Conservation (phyloP, 2,888 invertebrate genomes). For the Nebria brevicollis region DNA sequence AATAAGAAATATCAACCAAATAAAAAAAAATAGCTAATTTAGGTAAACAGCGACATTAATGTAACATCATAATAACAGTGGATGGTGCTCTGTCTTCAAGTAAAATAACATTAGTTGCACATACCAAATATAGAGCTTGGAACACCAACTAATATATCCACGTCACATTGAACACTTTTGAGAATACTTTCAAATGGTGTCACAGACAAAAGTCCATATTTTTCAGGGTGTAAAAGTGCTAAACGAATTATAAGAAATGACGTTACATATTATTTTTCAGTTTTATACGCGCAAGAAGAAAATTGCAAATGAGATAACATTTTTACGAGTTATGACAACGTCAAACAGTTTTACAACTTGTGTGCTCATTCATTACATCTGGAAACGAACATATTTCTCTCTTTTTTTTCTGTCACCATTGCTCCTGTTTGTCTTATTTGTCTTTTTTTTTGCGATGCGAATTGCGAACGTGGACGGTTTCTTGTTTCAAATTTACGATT, state of each 20-base stretch:
- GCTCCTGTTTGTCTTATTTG: not conserved
- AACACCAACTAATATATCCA: too few species aligned
- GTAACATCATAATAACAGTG: too few species aligned
- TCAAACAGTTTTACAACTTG: constrained; percentile 18
- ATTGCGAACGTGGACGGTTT: not conserved
- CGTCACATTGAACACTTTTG: too few species aligned
- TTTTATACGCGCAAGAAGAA: not conserved
- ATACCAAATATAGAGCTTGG: too few species aligned
- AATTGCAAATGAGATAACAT: constrained; percentile 2
- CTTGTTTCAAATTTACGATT: constrained; percentile 41
- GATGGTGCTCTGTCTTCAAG: too few species aligned
- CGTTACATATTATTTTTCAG: not conserved
- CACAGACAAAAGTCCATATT: not conserved
- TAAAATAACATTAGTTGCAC: too few species aligned
- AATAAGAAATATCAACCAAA: too few species aligned
- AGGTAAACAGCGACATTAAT: too few species aligned
- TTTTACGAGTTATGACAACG: constrained; percentile 20
- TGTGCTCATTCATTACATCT: constrained; percentile 19
- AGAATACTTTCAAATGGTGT: not conserved
- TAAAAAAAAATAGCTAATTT: too few species aligned
- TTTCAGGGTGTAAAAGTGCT: not conserved
- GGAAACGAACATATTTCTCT: not conserved
- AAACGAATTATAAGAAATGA: not conserved
- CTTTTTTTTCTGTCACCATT: not conserved
- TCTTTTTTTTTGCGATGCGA: not conserved